Base-by-base conservation (phyloP, 2,113 vertebrate species). In the Myrmophylax atrothorax region DNA sequence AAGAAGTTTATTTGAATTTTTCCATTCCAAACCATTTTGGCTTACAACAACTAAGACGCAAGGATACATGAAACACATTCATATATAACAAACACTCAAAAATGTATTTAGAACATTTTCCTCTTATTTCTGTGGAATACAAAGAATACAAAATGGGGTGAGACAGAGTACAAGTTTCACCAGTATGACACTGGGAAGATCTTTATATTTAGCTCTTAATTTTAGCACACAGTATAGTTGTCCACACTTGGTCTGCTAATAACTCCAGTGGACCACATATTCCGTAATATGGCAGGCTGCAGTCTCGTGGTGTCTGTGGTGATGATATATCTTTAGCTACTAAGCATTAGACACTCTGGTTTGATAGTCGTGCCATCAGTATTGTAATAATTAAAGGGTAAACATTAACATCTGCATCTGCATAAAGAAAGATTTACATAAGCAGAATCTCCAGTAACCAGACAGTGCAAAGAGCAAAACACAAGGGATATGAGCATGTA, bases 401-500 rank as follows among this genome's bases (percentile, higher is more conserved):
- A 84, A 74, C 56, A 83, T 40, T 33, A 94, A 86, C 22, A 49
- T 93, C 78, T 77, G 33, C 58, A 92, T 67, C 44, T 72, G 50
- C 22, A 60, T 26, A 75, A 24, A 93, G 40, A 90, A 67, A 74
- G n/a, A 72, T 78, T 47, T 76, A 50, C 49, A 47, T 56, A 84
- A 93, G 63, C 70, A 89, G 53, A 91, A 73, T 83, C 63, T 75
- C 44, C 52, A 84, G 59, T 68, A 90, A 60, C 18, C 52, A 89
- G 75, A 68, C 37, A 90, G 60, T 53, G 44, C 23, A 90, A 94
- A 93, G 40, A 87, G 56, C 62, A 91, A 86, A 93, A 75, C 86
- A 89, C 85, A 76, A 89, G 56, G n/a, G 52, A 74, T 64, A 78
- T 50, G 25, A 63, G 66, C 76, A 82, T 20, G 25, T 72, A 93